These are phyloP conservation scores for Eupithecia subumbrata DNA, from an alignment of 2,888 invertebrate genomes.

Conservation along the genomic window DNA sequence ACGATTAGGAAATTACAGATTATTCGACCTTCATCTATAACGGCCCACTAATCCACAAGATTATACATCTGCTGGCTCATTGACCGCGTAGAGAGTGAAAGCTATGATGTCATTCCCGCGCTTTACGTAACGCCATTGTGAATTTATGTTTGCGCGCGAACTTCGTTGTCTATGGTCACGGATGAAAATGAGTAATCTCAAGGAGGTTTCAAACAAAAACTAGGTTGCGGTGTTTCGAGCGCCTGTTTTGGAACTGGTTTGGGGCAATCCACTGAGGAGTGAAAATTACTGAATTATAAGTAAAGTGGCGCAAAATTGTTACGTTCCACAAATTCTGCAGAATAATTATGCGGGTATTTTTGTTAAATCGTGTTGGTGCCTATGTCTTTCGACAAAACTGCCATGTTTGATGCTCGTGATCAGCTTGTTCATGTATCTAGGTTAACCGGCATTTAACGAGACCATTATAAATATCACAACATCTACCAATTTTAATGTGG, in stretches of 20 bases:
- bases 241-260: neutral
- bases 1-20: neutral
- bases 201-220: slow-evolving; percentile 1
- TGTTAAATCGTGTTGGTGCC: neutral
- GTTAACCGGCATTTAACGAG: neutral
- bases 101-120: slow-evolving; percentile 45
- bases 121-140: slow-evolving; percentile 41
- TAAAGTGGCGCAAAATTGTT: neutral
- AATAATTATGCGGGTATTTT: neutral
- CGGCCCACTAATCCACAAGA: slow-evolving; percentile 35
- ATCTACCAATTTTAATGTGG: neutral
- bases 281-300: neutral
- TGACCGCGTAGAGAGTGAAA: slow-evolving; percentile 47
- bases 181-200: neutral
- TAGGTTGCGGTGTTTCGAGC: neutral
- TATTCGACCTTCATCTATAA: slow-evolving; percentile 29
- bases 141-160: slow-evolving; percentile 37
- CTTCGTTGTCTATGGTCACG: slow-evolving; percentile 28
- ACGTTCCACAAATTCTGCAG: neutral
- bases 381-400: neutral
- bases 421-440: neutral
- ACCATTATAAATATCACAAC: neutral
- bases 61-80: slow-evolving; percentile 37
- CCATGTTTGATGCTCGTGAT: neutral
- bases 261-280: neutral